Evolutionary conservation across 2,113 vertebrate species (phyloP).

Genomic region (Ascaphus truei): DNA sequence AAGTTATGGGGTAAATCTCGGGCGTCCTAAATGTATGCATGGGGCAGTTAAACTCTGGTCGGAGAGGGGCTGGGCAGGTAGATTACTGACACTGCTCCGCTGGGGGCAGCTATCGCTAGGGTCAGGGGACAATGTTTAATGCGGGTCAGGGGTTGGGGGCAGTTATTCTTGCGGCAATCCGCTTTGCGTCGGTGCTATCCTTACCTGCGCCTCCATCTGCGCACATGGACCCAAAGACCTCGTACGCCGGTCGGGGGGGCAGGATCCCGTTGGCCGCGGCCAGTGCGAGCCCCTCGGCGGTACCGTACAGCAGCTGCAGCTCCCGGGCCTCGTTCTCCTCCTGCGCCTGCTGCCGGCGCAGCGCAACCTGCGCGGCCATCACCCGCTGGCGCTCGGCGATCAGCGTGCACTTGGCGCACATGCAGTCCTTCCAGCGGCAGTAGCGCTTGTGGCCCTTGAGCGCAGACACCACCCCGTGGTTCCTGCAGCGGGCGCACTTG

Average conservation of each 20-base stretch:
- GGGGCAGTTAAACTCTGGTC: no score
- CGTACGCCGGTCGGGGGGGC: constrained; percentile 87
- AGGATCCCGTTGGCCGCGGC: constrained; percentile 96
- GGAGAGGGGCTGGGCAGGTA: no score
- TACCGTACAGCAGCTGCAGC: constrained; percentile 95
- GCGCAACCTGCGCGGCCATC: constrained; percentile 96
- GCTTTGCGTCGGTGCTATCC: no score
- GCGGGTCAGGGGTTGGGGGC: no score
- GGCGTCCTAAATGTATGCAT: no score
- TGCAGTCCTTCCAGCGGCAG: constrained; percentile 98
- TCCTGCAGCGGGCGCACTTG: constrained; percentile 94
- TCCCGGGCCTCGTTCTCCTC: constrained; percentile 96
- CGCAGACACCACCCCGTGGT: constrained; percentile 94
- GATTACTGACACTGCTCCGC: no score
- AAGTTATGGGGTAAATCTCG: no score
- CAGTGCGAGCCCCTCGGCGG: constrained; percentile 91
- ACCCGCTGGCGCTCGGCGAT: constrained; percentile 96
- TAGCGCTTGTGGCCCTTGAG: constrained; percentile 98
- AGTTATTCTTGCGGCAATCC: no score
- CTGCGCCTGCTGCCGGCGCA: constrained; percentile 92
- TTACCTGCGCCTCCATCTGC: constrained; percentile 49
- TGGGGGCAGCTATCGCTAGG: no score
- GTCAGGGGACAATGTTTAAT: not conserved
- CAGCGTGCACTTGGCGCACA: constrained; percentile 97
- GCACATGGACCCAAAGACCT: constrained; percentile 83